A percentile compares a stretch with the other conserved stretches of the same genome.
phyloP scores from a whole-genome alignment of 2,888 invertebrate species.

The Acronicta aceris region DNA sequence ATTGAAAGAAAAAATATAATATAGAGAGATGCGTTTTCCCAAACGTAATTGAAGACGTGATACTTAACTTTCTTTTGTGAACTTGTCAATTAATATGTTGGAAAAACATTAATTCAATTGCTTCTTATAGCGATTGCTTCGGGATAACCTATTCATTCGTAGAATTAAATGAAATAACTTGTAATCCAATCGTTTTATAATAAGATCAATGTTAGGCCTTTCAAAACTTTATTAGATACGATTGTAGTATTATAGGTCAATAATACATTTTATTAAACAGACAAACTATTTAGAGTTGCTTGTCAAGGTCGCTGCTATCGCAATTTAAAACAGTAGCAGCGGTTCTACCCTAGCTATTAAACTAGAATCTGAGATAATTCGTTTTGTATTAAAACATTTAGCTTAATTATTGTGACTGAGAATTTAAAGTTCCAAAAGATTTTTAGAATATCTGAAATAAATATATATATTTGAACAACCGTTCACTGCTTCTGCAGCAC shows the following conservation, averaged over 20 bases:
- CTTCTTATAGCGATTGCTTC: background rate
- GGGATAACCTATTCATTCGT: background rate
- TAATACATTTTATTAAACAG: background rate
- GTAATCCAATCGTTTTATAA: background rate
- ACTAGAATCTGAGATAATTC: background rate
- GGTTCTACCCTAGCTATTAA: background rate
- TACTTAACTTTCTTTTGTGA: background rate
- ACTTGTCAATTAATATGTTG: background rate
- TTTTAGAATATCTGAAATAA: too few species aligned
- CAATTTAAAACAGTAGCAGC: background rate
- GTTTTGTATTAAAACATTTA: too few species aligned
- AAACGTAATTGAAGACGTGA: background rate
- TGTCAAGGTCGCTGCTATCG: slow-evolving; percentile 1
- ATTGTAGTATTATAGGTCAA: background rate
- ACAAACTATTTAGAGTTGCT: background rate
- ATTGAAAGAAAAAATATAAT: too few species aligned
- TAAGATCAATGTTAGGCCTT: background rate
- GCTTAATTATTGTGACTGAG: too few species aligned
- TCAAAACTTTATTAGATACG: slow-evolving; percentile 8
- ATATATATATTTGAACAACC: too few species aligned
- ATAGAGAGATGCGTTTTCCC: too few species aligned
- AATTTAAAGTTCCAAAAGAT: too few species aligned
- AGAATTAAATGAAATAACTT: background rate
- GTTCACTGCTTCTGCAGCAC: too few species aligned
- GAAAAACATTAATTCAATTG: background rate